These are phyloP conservation scores for Gyrodactylus salaris DNA, from an alignment of 1,140 invertebrate species.

Conservation along the genomic window DNA sequence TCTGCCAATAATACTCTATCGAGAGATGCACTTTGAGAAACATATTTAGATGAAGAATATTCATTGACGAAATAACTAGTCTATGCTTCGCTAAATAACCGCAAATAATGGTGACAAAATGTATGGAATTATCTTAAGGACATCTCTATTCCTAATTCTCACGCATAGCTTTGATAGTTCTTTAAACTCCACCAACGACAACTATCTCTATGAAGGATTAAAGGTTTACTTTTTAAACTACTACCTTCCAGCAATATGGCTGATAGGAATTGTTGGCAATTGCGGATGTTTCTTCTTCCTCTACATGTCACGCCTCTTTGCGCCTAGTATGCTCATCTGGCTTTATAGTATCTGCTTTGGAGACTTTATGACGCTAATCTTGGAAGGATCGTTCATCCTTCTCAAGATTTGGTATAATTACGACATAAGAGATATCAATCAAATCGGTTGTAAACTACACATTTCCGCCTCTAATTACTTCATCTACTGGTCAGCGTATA, in stretches of 20 bases:
- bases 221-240: background rate
- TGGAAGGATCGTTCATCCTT: background rate
- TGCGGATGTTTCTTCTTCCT: background rate
- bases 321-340: background rate
- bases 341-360: background rate
- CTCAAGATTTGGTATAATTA: background rate
- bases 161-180: too few species aligned
- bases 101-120: too few species aligned
- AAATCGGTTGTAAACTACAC: background rate
- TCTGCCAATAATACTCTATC: too few species aligned
- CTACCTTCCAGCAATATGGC: background rate
- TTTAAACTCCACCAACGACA: too few species aligned
- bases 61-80: too few species aligned
- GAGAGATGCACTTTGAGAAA: too few species aligned
- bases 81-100: too few species aligned
- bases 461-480: background rate
- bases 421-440: background rate
- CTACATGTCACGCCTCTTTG: background rate
- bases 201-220: too few species aligned
- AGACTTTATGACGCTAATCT: slow-evolving; percentile 2
- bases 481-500: slow-evolving; percentile 4
- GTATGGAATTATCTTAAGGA: too few species aligned
- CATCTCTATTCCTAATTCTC: too few species aligned
- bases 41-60: too few species aligned
- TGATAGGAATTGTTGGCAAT: background rate